A percentile compares a stretch with the other conserved stretches of the same genome.
Conservation (phyloP, 2,797 vertebrate genomes). For the Notamacropus eugenii region DNA sequence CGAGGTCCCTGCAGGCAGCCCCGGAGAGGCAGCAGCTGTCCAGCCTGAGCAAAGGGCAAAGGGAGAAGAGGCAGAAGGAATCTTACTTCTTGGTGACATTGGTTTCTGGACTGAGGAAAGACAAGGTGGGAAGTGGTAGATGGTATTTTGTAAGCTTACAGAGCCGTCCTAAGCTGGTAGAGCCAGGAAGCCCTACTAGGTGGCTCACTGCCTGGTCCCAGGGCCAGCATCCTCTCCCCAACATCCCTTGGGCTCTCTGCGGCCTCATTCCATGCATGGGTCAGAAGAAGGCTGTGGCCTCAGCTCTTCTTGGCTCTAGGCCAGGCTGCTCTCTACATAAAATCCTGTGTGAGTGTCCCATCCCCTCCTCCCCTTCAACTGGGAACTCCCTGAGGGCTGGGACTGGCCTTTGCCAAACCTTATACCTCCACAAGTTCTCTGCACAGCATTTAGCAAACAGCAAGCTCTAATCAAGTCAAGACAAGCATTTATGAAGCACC, state of each 20-base stretch:
- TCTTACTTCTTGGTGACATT: accelerated
- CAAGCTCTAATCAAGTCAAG: too few relatives aligned
- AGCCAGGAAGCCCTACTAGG: accelerated
- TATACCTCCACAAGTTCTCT: too few relatives aligned
- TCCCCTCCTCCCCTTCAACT: background rate
- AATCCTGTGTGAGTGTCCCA: background rate
- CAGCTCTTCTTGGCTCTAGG: background rate
- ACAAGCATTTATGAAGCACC: background rate
- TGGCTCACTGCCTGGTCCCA: too few relatives aligned
- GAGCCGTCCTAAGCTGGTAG: accelerated
- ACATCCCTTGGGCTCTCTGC: background rate
- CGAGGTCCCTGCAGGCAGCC: slow-evolving; percentile 44
- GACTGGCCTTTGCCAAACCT: too few relatives aligned
- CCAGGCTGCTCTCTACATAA: background rate
- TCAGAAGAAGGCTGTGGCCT: background rate
- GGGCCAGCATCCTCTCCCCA: background rate
- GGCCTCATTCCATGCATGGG: too few relatives aligned
- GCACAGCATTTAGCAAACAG: background rate
- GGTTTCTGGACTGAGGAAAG: too few relatives aligned
- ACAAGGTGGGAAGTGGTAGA: accelerated
- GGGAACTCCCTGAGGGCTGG: background rate
- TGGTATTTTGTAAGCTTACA: accelerated
- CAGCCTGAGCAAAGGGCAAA: slow-evolving; percentile 53
- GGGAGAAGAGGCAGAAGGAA: background rate
- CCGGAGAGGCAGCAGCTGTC: slow-evolving; percentile 63